These are phyloP conservation scores for Nemurella pictetii DNA, from an alignment of 2,888 invertebrate genomes.

Conservation along the genomic window DNA sequence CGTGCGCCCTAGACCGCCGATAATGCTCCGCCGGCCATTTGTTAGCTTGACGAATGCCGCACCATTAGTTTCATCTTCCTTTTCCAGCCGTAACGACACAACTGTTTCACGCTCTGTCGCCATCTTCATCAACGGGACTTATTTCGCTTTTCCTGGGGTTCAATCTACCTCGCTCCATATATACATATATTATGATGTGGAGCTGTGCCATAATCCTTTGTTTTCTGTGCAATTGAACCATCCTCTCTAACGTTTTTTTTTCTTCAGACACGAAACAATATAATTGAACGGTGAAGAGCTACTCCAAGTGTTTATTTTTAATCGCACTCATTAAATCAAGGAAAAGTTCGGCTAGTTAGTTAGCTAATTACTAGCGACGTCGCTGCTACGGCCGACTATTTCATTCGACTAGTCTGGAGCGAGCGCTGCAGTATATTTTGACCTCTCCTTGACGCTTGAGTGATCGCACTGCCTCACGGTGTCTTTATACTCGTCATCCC, in stretches of 20 bases:
- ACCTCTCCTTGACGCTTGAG: background rate
- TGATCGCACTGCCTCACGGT: background rate
- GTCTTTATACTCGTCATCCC: background rate
- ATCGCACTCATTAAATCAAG: no score
- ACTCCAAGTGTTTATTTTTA: no score
- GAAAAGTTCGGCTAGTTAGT: background rate
- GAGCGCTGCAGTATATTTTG: background rate
- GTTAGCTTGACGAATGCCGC: conserved; percentile 25
- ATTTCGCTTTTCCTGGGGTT: no score
- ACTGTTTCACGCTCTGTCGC: background rate
- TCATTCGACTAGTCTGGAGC: background rate
- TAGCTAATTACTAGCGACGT: background rate
- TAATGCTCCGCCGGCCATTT: conserved; percentile 4
- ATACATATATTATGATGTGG: no score
- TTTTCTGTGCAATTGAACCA: background rate
- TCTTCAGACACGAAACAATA: background rate
- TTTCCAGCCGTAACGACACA: background rate
- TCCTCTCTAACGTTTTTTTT: background rate
- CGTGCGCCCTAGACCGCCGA: no score
- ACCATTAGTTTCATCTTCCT: conserved; percentile 11
- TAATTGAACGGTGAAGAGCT: background rate
- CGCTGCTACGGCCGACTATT: no score
- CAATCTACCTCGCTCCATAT: background rate
- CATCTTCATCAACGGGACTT: background rate
- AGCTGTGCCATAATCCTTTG: background rate